Percentiles rank a stretch among this genome's conserved stretches.
Conservation (phyloP, 2,797 vertebrate genomes). For the Morus bassanus region DNA sequence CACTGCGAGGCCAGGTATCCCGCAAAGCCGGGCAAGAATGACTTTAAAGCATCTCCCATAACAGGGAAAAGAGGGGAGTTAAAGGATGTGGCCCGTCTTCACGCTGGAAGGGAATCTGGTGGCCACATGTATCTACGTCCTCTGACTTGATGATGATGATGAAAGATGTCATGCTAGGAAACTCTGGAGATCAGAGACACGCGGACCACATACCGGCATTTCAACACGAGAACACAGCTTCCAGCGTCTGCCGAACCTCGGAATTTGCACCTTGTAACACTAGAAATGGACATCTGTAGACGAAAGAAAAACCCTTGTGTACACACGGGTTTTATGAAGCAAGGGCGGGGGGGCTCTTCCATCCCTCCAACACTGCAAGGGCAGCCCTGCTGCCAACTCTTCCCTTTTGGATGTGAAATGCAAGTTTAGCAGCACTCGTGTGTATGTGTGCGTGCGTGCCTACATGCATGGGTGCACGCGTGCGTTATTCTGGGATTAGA, state of each 20-base stretch:
- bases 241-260: slow-evolving; percentile 32
- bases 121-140: slow-evolving; percentile 71
- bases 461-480: slow-evolving; percentile 27
- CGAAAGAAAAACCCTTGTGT: slow-evolving; percentile 48
- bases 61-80: slow-evolving; percentile 58
- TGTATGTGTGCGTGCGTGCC: background rate
- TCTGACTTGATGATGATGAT: slow-evolving; percentile 64
- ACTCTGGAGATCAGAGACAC: slow-evolving; percentile 54
- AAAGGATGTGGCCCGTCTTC: slow-evolving; percentile 65
- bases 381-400: background rate
- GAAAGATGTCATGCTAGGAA: slow-evolving; percentile 73
- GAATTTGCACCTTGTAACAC: slow-evolving; percentile 60
- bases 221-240: slow-evolving; percentile 65
- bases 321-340: slow-evolving; percentile 35
- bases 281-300: slow-evolving; percentile 64
- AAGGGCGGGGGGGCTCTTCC: background rate
- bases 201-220: slow-evolving; percentile 54
- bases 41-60: slow-evolving; percentile 57
- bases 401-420: background rate
- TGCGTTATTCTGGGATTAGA: background rate
- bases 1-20: background rate
- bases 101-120: slow-evolving; percentile 71
- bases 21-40: background rate
- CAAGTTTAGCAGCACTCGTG: background rate
- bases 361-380: background rate